Conservation (phyloP, 2,888 invertebrate species). For the Leucophenga maculata region DNA sequence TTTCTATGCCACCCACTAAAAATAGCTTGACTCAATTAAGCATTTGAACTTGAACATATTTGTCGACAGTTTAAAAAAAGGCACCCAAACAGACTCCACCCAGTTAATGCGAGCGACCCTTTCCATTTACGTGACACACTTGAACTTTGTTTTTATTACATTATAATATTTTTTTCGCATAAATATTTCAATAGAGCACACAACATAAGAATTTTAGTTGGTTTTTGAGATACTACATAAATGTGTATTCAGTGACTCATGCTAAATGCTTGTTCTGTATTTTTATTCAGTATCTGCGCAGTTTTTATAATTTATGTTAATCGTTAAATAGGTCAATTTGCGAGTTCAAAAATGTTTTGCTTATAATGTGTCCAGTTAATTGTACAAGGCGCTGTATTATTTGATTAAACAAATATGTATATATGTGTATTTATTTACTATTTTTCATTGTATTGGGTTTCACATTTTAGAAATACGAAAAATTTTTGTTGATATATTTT, state of each 20-base stretch:
- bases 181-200: too few species aligned
- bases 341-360: slow-evolving; percentile 39
- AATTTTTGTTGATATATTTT: too few species aligned
- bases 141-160: too few species aligned
- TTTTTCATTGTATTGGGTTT: slow-evolving; percentile 3
- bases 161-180: too few species aligned
- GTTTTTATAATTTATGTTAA: slow-evolving; percentile 15
- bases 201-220: too few species aligned
- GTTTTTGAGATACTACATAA: too few species aligned
- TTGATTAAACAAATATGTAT: too few species aligned
- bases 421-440: background rate
- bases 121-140: slow-evolving; percentile 6
- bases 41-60: slow-evolving; percentile 15
- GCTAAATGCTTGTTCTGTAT: too few species aligned
- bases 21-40: slow-evolving; percentile 13
- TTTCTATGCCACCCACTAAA: slow-evolving; percentile 6
- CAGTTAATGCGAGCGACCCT: slow-evolving; percentile 12
- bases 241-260: too few species aligned
- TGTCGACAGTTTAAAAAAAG: background rate
- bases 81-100: too few species aligned
- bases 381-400: too few species aligned
- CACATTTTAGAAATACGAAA: background rate
- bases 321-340: slow-evolving; percentile 45
- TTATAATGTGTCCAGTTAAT: too few species aligned
- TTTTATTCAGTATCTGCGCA: background rate